Base-by-base conservation (phyloP, 2,113 vertebrate species). In the Mustelus asterias region DNA sequence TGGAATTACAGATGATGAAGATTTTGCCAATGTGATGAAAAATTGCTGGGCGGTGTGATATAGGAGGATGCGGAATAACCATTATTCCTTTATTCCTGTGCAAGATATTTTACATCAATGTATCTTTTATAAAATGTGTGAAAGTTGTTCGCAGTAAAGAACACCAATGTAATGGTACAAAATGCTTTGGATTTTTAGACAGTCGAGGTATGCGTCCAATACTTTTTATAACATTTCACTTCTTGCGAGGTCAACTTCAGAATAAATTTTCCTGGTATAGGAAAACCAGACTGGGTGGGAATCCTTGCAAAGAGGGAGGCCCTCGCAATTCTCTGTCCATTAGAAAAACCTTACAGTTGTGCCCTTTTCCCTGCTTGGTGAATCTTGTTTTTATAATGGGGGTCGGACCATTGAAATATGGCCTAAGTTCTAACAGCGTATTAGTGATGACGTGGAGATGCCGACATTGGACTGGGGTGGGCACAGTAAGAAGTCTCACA, bases 31-130 rank as follows among this genome's bases (percentile, higher is more conserved):
- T 96, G 96, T 98, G 63, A 96, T 98, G 96, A 96, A 96, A 96
- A 98, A 96, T 96, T 97, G 97, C 0, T 98, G 98, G 98, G 97
- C 97, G 94, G 97, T 98, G 97, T 98, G 83, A 97, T 60, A 54
- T 29, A 29, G 14, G 41, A 95, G 69, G 13, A 72, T 4, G 14
- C 54, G 2, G 8, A 95, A 24, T n/a, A 37, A 72, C 26, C 67
- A 3, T 54, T 54, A 72, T 33, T 48, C 20, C 65, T 6, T 48
- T 48, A 54, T n/a, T 54, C 22, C 67, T 48, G 24, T 54, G 69
- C 37, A 76, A 48, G 67, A 11, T 58, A 90, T 54, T 72, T 72
- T 54, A 29, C 8, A 26, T 48, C 29, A 20, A 54, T 72, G 94
- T 72, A 44, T 67, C 11, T 72, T 72, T 72, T 4, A 33, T 72